Conservation (phyloP, 1,140 invertebrate genomes). For the Hestina assimilis region DNA sequence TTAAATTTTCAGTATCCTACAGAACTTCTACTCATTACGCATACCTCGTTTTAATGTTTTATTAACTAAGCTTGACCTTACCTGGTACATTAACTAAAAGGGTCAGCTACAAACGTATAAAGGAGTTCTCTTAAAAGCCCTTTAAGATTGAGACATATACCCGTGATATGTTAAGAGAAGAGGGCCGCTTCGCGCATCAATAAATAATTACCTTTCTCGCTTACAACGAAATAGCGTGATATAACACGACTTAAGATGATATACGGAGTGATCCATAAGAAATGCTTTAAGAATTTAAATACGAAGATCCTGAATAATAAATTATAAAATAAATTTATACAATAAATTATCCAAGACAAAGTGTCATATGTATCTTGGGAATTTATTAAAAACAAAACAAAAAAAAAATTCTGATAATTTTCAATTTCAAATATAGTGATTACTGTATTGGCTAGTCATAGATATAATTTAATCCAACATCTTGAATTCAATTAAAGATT, state of each 20-base stretch:
- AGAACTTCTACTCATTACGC: slow-evolving; percentile 15
- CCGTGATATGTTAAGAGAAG: slow-evolving; percentile 13
- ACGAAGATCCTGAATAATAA: too few species aligned
- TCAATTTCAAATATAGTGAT: too few species aligned
- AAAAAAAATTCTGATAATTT: too few species aligned
- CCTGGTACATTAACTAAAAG: slow-evolving; percentile 29
- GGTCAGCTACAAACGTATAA: slow-evolving; percentile 24
- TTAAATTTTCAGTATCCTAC: slow-evolving; percentile 8
- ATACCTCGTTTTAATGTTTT: slow-evolving; percentile 18
- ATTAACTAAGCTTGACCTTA: slow-evolving; percentile 6
- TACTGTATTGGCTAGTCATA: too few species aligned
- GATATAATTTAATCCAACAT: too few species aligned
- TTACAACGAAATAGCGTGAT: slow-evolving; percentile 2
- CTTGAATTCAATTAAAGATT: too few species aligned
- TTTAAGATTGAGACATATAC: slow-evolving; percentile 27
- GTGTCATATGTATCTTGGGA: too few species aligned
- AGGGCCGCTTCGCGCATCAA: slow-evolving; percentile 16
- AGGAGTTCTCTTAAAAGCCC: slow-evolving; percentile 22
- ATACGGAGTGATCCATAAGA: too few species aligned
- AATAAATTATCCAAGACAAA: too few species aligned
- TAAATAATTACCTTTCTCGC: slow-evolving; percentile 23
- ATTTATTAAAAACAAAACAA: too few species aligned
- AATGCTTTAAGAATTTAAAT: too few species aligned
- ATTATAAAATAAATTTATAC: too few species aligned
- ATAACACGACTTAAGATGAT: slow-evolving; percentile 2